Conservation (phyloP, 1,140 invertebrate genomes). For the Anthonomus grandis region DNA sequence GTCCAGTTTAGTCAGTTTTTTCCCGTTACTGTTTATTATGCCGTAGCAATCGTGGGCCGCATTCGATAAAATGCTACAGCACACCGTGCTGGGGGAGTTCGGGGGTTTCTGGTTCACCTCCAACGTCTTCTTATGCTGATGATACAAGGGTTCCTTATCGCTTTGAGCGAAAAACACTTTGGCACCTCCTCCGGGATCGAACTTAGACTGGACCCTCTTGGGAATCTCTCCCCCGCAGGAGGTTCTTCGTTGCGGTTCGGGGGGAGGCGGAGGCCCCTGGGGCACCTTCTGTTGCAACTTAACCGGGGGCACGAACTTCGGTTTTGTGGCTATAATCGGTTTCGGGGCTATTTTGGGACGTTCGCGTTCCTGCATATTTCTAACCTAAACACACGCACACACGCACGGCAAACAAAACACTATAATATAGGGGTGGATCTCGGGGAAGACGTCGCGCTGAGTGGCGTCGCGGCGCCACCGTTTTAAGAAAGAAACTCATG, state of each 20-base stretch:
- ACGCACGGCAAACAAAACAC: background rate
- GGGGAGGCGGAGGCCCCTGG: background rate
- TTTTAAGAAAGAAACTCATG: too few species aligned
- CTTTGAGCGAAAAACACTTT: slow-evolving; percentile 7
- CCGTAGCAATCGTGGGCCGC: slow-evolving; percentile 45
- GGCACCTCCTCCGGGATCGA: too few species aligned
- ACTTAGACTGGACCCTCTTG: background rate
- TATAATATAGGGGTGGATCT: background rate
- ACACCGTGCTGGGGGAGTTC: slow-evolving; percentile 47
- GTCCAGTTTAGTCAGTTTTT: slow-evolving; percentile 43
- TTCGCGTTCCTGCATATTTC: slow-evolving; percentile 39
- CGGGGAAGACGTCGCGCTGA: slow-evolving; percentile 7
- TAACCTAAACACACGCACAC: slow-evolving; percentile 1
- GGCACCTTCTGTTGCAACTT: slow-evolving; percentile 28
- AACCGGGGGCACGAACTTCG: slow-evolving; percentile 45
- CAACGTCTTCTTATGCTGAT: slow-evolving; percentile 28
- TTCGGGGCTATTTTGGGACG: slow-evolving; percentile 45
- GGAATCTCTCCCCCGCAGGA: background rate
- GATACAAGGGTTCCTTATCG: slow-evolving; percentile 18
- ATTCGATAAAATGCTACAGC: slow-evolving; percentile 47
- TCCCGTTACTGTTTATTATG: slow-evolving; percentile 38
- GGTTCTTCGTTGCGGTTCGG: background rate
- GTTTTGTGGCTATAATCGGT: slow-evolving; percentile 45
- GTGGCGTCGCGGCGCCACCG: too few species aligned
- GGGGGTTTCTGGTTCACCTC: slow-evolving; percentile 37